Evolutionary conservation across 2,113 vertebrate genomes (phyloP).

Genomic region (Menura novaehollandiae): DNA sequence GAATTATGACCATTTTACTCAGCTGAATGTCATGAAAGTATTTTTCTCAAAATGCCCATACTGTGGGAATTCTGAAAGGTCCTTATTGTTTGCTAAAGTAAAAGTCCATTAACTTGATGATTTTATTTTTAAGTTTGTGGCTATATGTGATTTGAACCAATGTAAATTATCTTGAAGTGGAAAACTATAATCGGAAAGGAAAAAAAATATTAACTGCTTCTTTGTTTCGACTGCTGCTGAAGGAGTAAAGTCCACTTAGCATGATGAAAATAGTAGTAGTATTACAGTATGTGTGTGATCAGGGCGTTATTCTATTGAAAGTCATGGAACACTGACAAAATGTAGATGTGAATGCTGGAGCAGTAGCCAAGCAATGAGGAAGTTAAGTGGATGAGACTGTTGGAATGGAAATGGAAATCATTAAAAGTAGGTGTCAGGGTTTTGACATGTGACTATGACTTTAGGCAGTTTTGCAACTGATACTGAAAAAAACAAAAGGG

Average conservation of each 20-base stretch:
- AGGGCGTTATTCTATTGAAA: not conserved
- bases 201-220: not conserved
- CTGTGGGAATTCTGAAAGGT: not conserved
- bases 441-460: not conserved
- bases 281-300: not conserved
- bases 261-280: not conserved
- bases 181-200: not conserved
- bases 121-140: not conserved
- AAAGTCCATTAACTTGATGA: not conserved
- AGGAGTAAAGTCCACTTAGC: not conserved
- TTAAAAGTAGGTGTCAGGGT: constrained; percentile 12
- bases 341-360: not conserved
- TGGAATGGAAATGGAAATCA: not conserved
- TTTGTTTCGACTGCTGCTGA: not conserved
- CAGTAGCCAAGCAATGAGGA: not conserved
- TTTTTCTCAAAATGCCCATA: not conserved
- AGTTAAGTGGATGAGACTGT: not conserved
- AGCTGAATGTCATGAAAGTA: not conserved
- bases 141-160: not conserved
- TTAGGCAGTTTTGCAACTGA: not conserved
- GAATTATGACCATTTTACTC: not conserved
- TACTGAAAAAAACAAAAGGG: not conserved
- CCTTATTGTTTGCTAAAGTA: not conserved
- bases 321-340: not conserved
- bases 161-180: not conserved